Evolutionary conservation across 2,113 vertebrate genomes (phyloP), one percentile per base, ranked within the genome.

Genomic region (Tachuris rubrigastra): DNA sequence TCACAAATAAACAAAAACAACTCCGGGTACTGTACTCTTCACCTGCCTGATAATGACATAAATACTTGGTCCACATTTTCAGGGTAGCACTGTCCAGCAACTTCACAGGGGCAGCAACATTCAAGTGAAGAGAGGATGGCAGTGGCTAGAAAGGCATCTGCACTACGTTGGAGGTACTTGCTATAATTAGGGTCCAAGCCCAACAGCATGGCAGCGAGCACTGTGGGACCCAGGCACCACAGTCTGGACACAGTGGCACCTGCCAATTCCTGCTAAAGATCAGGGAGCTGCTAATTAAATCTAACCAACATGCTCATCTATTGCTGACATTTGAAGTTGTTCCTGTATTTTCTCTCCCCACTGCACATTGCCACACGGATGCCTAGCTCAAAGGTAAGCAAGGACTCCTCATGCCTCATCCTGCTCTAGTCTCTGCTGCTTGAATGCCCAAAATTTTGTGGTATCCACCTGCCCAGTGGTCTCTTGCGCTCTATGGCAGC

Each of bases 121-220:
- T 35, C 5, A 2, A 0, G 1, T 6, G 62, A 87, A 56, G 19
- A 60, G 27, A 55, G 23, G 21, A 66, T 9, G 10, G 65, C 2
- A 8, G 80, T 69, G 67, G 24, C 68, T 52, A 39, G 60, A 55
- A 78, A 82, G 23, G 65, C 60, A 91, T 18, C 10, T 1, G 0
- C 11, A 22, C 18, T 1, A 1, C 35, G 10, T 15, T 0, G 0
- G 44, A 56, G 58, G 27, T 24, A 56, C 52, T 19, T 55, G 56
- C 35, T 67, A 24, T 44, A 78, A 65, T 28, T 12, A 42, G n/a
- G 30, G 52, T 19, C 42, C 53, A 41, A 65, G 47, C 18, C 14
- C 1, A 0, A 28, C 3, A 69, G 66, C 4, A 3, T 1, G 11
- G 58, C 63, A 80, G 28, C 3, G 6, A 80, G 53, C 6, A 8